phyloP scores from a whole-genome alignment of 2,797 vertebrate genomes.

The Syngnathus acus region DNA sequence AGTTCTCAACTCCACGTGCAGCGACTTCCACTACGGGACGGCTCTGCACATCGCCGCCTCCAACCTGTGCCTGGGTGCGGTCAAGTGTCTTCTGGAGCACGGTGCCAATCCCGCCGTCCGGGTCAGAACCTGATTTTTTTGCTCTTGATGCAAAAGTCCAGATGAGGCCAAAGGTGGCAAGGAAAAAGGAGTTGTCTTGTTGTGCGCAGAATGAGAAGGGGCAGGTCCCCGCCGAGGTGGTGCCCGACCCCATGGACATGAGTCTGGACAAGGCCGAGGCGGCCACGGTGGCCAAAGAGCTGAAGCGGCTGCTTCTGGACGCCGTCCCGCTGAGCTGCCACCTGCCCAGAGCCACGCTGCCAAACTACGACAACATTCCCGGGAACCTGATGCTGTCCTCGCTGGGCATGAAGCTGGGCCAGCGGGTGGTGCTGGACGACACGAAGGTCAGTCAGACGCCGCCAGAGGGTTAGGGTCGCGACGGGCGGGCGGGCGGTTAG shows the following conservation, averaged over 20 bases:
- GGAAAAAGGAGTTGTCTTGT: neutral
- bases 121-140: conserved; percentile 49
- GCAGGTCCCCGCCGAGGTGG: conserved; percentile 82
- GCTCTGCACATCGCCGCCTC: conserved; percentile 91
- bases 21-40: conserved; percentile 85
- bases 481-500: too few relatives aligned
- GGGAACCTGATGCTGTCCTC: conserved; percentile 87
- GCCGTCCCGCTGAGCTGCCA: conserved; percentile 85
- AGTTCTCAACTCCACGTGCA: conserved; percentile 91
- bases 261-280: conserved; percentile 86
- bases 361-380: conserved; percentile 91
- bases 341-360: conserved; percentile 82
- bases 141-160: neutral
- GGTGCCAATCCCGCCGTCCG: conserved; percentile 81
- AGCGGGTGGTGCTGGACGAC: conserved; percentile 77
- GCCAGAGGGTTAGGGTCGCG: too few relatives aligned
- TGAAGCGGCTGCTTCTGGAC: conserved; percentile 81
- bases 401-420: conserved; percentile 82
- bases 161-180: neutral
- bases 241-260: conserved; percentile 93
- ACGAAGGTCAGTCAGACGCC: conserved; percentile 71
- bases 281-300: conserved; percentile 84
- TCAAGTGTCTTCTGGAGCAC: conserved; percentile 87
- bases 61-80: conserved; percentile 85
- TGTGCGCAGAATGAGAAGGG: conserved; percentile 80